Base-by-base conservation (phyloP, 2,797 vertebrate genomes). In the Pitangus sulphuratus region DNA sequence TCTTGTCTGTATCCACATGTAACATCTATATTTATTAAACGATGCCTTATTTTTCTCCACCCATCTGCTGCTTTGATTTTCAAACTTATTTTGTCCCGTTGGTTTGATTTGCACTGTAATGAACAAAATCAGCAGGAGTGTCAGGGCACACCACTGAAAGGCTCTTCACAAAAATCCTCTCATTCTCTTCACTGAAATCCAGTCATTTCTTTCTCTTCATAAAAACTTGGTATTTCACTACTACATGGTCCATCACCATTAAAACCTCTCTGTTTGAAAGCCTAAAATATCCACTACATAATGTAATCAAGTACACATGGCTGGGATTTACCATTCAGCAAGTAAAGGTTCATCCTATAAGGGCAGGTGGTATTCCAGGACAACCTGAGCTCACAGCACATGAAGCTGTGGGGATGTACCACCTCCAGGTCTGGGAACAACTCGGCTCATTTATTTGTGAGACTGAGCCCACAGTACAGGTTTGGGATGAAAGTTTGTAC, bases 261-360 rank as follows among this genome's bases (percentile, higher is more conserved):
- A 78, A 68, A 78, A 51, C 8, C 54, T 35, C 44, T 33, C 28
- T 42, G 7, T 50, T 31, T 53, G 28, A 88, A 89, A 71, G 33
- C 11, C 57, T 56, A 33, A 81, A 68, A 56, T 8, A 64, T 10
- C 47, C 35, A 45, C 3, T 3, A 48, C 15, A 11, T 1, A 33
- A 8, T 4, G 30, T 18, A 62, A 53, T 2, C 39, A 42, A 40
- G 42, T 26, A 22, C 2, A 16, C 7, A 5, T 0, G 0, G 26
- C 0, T 54, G 48, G 53, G 51, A 62, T 81, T 81, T 78, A n/a
- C 35, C n/a, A 16, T 31, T 26, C 33, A 35, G 56, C 18, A 33
- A 61, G 26, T 9, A 16, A 50, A 74, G 78, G 6, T 40, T 20
- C 25, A 28, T 20, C 28, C 48, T 58, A 6, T 4, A 45, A 64